Evolutionary conservation across 2,113 vertebrate genomes (phyloP), one percentile per base, ranked within the genome.

Genomic region (Melanocharis versteri): DNA sequence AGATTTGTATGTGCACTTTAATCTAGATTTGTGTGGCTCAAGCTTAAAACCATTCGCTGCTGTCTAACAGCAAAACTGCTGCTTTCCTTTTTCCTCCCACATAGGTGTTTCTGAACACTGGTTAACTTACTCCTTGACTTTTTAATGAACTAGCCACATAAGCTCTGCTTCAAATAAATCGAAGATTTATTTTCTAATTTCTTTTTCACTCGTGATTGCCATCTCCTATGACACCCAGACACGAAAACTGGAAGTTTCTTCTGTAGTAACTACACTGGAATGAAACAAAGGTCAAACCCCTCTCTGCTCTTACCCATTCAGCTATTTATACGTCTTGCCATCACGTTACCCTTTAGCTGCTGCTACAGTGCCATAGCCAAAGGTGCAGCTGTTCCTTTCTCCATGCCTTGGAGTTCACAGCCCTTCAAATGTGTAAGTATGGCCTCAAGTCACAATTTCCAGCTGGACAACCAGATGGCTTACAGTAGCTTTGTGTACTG

Each of bases 381-480:
- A 89, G 4, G 6, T 7, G 10, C 50, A 82, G 51, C 35, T 89
- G 45, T 39, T 42, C 47, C 42, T 61, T 54, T 28, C 28, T n/a
- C 64, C 23, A 4, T 11, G 78, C 69, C 45, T 73, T 9, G 0
- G 33, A 48, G 28, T 15, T 57, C 42, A 54, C 11, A 81, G 87
- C 10, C 31, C n/a, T 66, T 61, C 3, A 1, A 78, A 53, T n/a
- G 31, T 12, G 0, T 7, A 47, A 42, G 28, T 3, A 14, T 11
- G 30, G 61, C 27, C 10, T 14, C n/a, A 33, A 44, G 48, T 7
- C 30, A 30, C 8, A 5, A 35, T 21, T 42, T 80, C 44, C 68
- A 83, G 12, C 47, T 15, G 11, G 50, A 45, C 15, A 83, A 44
- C n/a, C 16, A 54, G 21, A 27, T 1, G 2, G 56, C 48, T 62